These are phyloP conservation scores for Teleopsis dalmanni DNA, from an alignment of 1,140 invertebrate genomes.

Conservation along the genomic window DNA sequence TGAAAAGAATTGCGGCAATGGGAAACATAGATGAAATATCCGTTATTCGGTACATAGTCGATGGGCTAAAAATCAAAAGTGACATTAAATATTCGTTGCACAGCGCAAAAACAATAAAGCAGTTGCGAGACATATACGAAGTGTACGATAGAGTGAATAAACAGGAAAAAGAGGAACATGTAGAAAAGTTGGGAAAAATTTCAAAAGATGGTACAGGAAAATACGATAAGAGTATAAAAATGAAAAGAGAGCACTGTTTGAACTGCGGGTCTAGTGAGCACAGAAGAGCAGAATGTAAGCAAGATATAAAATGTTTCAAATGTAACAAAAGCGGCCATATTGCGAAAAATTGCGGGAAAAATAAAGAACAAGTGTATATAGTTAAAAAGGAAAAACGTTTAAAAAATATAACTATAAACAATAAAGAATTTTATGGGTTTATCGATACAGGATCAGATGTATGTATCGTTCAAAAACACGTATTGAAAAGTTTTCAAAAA, in stretches of 20 bases:
- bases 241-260: neutral
- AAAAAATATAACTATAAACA: neutral
- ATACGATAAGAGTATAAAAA: neutral
- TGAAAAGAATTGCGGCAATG: neutral
- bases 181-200: neutral
- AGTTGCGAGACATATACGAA: neutral
- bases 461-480: neutral
- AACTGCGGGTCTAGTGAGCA: slow-evolving; percentile 2
- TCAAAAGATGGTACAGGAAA: neutral
- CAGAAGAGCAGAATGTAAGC: neutral
- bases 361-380: neutral
- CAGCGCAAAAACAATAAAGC: slow-evolving; percentile 1
- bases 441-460: neutral
- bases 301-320: slow-evolving; percentile 5
- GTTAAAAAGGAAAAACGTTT: neutral
- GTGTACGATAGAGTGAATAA: neutral
- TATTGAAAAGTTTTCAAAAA: neutral
- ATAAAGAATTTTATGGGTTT: neutral
- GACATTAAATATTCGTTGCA: neutral
- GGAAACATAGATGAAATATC: neutral
- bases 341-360: neutral
- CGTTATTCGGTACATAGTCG: neutral
- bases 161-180: neutral
- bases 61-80: neutral
- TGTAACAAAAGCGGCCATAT: slow-evolving; percentile 1